Conservation (phyloP, 2,888 invertebrate genomes). For the Melitaea athalia region DNA sequence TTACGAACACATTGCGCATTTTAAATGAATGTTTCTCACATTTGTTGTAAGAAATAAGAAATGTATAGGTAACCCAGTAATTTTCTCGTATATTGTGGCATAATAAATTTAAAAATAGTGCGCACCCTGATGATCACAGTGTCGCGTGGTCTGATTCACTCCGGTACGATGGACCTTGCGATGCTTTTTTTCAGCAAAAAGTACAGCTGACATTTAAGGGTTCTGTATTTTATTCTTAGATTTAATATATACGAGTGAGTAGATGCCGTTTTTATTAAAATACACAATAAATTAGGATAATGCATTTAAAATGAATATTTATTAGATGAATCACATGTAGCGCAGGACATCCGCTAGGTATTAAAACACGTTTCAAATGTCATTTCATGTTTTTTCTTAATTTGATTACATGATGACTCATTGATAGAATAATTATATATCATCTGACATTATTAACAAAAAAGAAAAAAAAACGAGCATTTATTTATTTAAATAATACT, state of each 20-base stretch:
- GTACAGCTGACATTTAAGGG: constrained; percentile 41
- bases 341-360: constrained; percentile 14
- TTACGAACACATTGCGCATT: constrained; percentile 36
- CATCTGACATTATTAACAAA: background rate
- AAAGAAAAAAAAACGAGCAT: background rate
- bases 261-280: constrained; percentile 18
- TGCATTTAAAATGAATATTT: background rate
- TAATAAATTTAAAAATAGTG: constrained; percentile 49
- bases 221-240: constrained; percentile 43
- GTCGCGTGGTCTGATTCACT: constrained; percentile 74
- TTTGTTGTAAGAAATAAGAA: constrained; percentile 16
- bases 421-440: background rate
- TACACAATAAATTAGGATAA: constrained; percentile 1
- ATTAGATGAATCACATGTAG: constrained; percentile 14
- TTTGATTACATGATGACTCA: constrained; percentile 18
- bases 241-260: constrained; percentile 16
- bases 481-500: background rate
- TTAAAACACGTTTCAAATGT: constrained; percentile 16
- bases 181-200: constrained; percentile 51
- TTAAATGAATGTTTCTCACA: background rate
- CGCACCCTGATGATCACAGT: constrained; percentile 70
- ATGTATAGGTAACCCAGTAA: constrained; percentile 25
- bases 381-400: background rate
- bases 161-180: constrained; percentile 74
- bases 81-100: constrained; percentile 34